phyloP scores from a whole-genome alignment of 2,888 invertebrate genomes.

The Sacculina carcini region DNA sequence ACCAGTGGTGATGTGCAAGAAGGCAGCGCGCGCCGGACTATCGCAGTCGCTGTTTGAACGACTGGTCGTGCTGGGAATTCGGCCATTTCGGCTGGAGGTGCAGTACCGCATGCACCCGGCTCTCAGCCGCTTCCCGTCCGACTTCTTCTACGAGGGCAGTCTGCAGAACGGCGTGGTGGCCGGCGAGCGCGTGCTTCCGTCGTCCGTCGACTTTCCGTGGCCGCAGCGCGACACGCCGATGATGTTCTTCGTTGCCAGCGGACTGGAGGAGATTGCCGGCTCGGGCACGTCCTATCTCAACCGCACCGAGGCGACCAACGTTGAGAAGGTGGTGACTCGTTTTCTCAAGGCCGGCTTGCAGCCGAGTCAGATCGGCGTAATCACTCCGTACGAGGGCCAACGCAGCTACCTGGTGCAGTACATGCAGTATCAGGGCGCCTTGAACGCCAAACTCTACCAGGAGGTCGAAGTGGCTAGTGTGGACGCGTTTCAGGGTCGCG shows the following conservation, averaged over 20 bases:
- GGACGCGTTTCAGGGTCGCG: constrained; percentile 95
- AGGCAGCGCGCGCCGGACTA: constrained; percentile 85
- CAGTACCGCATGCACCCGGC: constrained; percentile 99
- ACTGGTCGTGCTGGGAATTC: constrained; percentile 81
- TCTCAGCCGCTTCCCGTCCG: constrained; percentile 86
- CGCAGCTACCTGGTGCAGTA: constrained; percentile 89
- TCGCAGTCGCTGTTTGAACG: constrained; percentile 92
- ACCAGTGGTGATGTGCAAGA: constrained; percentile 98
- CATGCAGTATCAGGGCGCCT: constrained; percentile 93
- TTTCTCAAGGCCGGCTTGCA: constrained; percentile 82
- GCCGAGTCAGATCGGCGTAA: constrained; percentile 94
- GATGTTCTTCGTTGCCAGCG: constrained; percentile 92
- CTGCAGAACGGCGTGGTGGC: constrained; percentile 96
- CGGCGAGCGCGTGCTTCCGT: constrained; percentile 19
- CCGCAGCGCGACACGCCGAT: constrained; percentile 85
- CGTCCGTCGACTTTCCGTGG: constrained; percentile 92
- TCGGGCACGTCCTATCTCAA: constrained; percentile 96
- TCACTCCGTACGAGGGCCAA: constrained; percentile 97
- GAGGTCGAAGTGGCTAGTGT: constrained; percentile 99
- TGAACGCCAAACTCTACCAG: constrained; percentile 87
- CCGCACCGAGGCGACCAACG: constrained; percentile 91
- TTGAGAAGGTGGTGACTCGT: constrained; percentile 87
- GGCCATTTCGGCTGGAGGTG: constrained; percentile 85
- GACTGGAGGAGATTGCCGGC: constrained; percentile 95
- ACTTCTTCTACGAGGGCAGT: constrained; percentile 97